These are phyloP conservation scores for Montipora sp. DNA, from an alignment of 64 coral and sea anemone species.

Conservation along the genomic window DNA sequence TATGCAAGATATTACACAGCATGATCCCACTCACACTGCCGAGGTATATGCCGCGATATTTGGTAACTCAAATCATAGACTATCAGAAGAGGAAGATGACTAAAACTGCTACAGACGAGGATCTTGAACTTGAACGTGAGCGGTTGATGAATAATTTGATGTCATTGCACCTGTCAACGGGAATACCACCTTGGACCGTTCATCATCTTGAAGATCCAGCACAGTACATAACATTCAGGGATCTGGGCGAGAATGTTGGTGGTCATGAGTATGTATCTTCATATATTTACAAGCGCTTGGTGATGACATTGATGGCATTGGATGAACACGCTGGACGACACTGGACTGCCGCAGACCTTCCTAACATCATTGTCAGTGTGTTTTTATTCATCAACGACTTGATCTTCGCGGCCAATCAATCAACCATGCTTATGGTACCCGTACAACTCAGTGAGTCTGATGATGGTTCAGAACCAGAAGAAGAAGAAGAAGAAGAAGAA, in stretches of 20 bases:
- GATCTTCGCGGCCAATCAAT: slow-evolving; percentile 33
- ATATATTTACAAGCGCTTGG: slow-evolving; percentile 31
- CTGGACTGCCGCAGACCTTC: slow-evolving; percentile 25
- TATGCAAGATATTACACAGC: slow-evolving; percentile 28
- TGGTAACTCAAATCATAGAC: slow-evolving; percentile 34
- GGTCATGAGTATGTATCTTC: slow-evolving; percentile 28
- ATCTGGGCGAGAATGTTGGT: slow-evolving; percentile 22
- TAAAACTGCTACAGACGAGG: slow-evolving; percentile 27
- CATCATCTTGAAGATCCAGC: slow-evolving; percentile 30
- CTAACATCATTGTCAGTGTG: slow-evolving; percentile 34
- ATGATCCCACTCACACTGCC: slow-evolving; percentile 32
- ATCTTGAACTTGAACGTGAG: slow-evolving; percentile 17
- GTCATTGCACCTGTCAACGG: slow-evolving; percentile 24
- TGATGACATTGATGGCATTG: slow-evolving; percentile 31
- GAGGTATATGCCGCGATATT: slow-evolving; percentile 31
- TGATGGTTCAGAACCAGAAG: slow-evolving; percentile 24
- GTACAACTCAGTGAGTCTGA: slow-evolving; percentile 24
- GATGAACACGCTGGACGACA: slow-evolving; percentile 32
- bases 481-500: slow-evolving; percentile 22
- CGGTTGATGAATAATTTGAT: slow-evolving; percentile 27
- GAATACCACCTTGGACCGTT: slow-evolving; percentile 33
- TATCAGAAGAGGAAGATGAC: slow-evolving; percentile 24
- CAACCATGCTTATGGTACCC: slow-evolving; percentile 26
- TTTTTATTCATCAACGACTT: slow-evolving; percentile 32
- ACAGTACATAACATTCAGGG: slow-evolving; percentile 34